Conservation (phyloP, 2,888 invertebrate genomes). For the Drosophila austrosaltans region DNA sequence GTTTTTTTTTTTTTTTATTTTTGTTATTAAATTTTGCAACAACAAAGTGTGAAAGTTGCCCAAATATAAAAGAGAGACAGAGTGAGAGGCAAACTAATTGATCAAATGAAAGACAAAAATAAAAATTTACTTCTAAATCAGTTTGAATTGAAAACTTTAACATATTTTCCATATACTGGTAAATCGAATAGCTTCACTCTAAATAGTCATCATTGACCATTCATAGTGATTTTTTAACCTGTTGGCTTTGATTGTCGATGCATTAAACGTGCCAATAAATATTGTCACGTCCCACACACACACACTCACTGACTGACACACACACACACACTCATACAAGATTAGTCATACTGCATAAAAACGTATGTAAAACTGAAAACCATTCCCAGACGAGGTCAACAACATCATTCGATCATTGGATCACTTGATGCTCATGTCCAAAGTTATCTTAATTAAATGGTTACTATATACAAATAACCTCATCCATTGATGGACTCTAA, state of each 20-base stretch:
- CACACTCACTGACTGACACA: conserved; percentile 7
- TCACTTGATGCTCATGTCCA: conserved; percentile 17
- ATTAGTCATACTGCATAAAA: conserved; percentile 48
- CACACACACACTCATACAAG: neutral
- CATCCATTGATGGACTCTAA: conserved; percentile 32
- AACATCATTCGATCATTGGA: conserved; percentile 13
- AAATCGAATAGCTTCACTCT: neutral
- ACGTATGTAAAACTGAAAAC: conserved; percentile 39
- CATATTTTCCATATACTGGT: neutral
- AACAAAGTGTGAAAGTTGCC: conserved; percentile 5
- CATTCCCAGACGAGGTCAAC: conserved; percentile 20
- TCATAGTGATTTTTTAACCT: conserved; percentile 27
- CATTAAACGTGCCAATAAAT: conserved; percentile 63
- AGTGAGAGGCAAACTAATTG: conserved; percentile 32
- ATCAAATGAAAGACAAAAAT: conserved; percentile 59
- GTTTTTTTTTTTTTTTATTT: neutral
- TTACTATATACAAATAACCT: conserved; percentile 19
- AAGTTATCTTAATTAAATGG: conserved; percentile 21
- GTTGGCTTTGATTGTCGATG: conserved; percentile 46
- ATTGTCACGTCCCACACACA: conserved; percentile 63
- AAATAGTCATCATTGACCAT: conserved; percentile 1
- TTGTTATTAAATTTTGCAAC: conserved; percentile 22
- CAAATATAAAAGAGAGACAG: neutral
- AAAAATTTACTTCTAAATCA: neutral
- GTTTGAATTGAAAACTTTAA: neutral